Conservation (phyloP, 2,797 vertebrate species). For the Yasuhikotakia modesta region DNA sequence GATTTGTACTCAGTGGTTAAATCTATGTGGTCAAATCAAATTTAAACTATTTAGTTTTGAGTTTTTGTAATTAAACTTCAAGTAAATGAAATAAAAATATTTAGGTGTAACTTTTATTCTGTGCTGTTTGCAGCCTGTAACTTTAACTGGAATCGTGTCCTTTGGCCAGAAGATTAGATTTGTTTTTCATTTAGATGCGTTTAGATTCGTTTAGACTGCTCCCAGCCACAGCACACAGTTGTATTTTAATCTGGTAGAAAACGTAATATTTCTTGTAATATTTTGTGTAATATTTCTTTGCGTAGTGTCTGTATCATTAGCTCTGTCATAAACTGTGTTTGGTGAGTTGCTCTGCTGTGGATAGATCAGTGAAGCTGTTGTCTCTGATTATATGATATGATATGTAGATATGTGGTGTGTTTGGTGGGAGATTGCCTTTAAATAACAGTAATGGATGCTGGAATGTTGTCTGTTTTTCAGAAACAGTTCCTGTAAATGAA, state of each 20-base stretch:
- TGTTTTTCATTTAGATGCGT: background rate
- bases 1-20: no score
- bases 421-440: background rate
- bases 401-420: no score
- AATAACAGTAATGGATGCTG: slow-evolving; percentile 37
- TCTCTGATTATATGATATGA: no score
- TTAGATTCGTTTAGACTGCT: background rate
- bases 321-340: background rate
- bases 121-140: background rate
- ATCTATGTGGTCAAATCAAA: background rate
- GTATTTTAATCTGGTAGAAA: background rate
- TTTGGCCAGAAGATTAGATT: background rate
- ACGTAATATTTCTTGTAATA: background rate
- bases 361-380: background rate
- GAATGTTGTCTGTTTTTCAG: slow-evolving; percentile 64
- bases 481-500: slow-evolving; percentile 56
- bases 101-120: no score
- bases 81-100: no score
- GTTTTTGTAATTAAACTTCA: no score
- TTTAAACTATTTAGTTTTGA: no score
- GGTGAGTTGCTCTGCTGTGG: background rate
- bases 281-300: background rate
- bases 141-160: background rate
- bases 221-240: background rate
- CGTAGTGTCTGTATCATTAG: background rate